Evolutionary conservation across 1,140 invertebrate species (phyloP), one percentile per base, ranked within the genome.

Genomic region (Diabrotica undecimpunctata): DNA sequence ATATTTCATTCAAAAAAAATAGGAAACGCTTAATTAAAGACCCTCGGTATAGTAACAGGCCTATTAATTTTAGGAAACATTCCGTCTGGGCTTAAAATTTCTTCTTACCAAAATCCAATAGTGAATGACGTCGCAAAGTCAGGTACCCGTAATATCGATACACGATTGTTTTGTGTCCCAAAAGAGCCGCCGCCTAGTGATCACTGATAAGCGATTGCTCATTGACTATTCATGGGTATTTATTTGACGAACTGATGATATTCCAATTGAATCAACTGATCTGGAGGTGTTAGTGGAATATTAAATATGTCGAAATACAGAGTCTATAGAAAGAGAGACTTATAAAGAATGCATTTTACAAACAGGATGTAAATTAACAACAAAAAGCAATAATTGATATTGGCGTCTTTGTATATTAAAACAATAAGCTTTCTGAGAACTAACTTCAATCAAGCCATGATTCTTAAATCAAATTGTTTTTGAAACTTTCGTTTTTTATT

Each of bases 191-290:
- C 25, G 25, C 25, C 25, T 25, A 25, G 25, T 11, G 72, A 72
- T 73, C 68, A 52, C 38, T 60, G 72, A 73, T 73, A 72, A 70
- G 63, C 14, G 61, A 41, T 54, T 50, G 25, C 66, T 74, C 72
- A 74, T 74, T 72, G 70, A 71, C 66, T 74, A 74, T 74, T 72
- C 72, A 74, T 74, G 25, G 64, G 67, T 67, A 67, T 70, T 72
- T 68, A 66, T 72, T 74, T 71, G 72, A 74, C 72, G 70, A 68
- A 72, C 69, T 58, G 70, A 58, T 58, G 56, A 74, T 73, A 73
- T 63, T 72, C 68, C 72, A 73, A 72, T 73, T 68, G 72, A 72
- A 73, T 73, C 67, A 68, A 68, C 56, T 62, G 67, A 70, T 72
- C 62, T 54, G 54, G 58, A 39, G 57, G 56, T 63, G 70, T 60